Evolutionary conservation across 1,140 invertebrate species (phyloP).

Genomic region (Trichonephila inaurata): DNA sequence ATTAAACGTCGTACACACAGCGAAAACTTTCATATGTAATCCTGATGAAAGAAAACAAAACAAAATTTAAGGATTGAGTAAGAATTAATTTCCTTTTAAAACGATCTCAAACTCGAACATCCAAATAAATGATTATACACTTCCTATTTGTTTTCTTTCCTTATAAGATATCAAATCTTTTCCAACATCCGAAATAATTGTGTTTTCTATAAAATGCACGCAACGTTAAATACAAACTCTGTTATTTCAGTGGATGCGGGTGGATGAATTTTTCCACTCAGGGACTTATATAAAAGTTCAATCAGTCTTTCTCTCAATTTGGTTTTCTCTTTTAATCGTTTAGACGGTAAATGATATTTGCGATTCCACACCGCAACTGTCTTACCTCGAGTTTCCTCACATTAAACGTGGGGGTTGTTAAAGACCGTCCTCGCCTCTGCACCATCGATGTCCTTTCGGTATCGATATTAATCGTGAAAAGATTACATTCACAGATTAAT

Average conservation of each 20-base stretch:
- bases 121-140: not conserved
- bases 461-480: not conserved
- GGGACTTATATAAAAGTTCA: not conserved
- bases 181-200: conserved; percentile 1
- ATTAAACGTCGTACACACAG: too few species aligned
- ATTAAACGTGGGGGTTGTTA: not conserved
- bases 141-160: not conserved
- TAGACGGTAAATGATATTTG: conserved; percentile 43
- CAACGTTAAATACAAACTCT: not conserved
- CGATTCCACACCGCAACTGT: conserved; percentile 6
- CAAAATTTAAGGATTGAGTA: not conserved
- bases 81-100: not conserved
- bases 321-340: conserved; percentile 20
- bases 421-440: not conserved
- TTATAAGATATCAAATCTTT: not conserved
- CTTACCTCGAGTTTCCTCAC: not conserved
- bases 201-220: not conserved
- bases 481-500: not conserved
- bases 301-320: not conserved
- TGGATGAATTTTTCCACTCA: not conserved
- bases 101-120: not conserved
- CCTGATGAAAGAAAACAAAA: not conserved
- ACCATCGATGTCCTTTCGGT: not conserved
- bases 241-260: conserved; percentile 7
- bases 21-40: too few species aligned